These are phyloP conservation scores for Drosophila sproati DNA, from an alignment of 1,140 invertebrate species.

Conservation along the genomic window DNA sequence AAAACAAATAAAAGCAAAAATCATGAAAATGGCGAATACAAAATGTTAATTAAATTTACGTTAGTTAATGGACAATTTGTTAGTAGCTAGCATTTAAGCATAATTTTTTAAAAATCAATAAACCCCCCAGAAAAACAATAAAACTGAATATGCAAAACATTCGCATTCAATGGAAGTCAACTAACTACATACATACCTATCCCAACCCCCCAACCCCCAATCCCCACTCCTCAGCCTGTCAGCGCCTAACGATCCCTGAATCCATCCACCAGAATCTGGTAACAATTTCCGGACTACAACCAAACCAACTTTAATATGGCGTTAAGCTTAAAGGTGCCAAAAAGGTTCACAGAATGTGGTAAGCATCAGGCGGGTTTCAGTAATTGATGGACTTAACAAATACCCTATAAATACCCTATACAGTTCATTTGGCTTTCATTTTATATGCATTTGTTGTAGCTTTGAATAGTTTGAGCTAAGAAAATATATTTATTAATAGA, in stretches of 20 bases:
- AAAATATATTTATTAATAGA: no score
- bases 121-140: conserved; percentile 50
- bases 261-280: background rate
- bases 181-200: background rate
- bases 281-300: background rate
- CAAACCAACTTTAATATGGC: conserved; percentile 28
- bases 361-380: background rate
- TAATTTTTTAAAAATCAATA: conserved; percentile 82
- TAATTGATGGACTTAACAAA: background rate
- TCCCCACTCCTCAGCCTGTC: background rate
- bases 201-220: background rate
- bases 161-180: background rate
- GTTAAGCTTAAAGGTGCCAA: conserved; percentile 35
- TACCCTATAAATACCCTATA: conserved; percentile 8
- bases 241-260: conserved; percentile 63
- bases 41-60: conserved; percentile 75
- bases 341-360: background rate
- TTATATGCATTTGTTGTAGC: no score
- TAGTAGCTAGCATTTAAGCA: conserved; percentile 77
- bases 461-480: no score
- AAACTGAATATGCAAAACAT: conserved; percentile 30
- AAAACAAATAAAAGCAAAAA: conserved; percentile 18
- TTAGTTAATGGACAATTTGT: conserved; percentile 82
- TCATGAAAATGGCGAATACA: conserved; percentile 5
- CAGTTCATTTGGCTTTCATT: no score